Evolutionary conservation across 2,113 vertebrate genomes (phyloP).

Genomic region (Vanacampus margaritifer): DNA sequence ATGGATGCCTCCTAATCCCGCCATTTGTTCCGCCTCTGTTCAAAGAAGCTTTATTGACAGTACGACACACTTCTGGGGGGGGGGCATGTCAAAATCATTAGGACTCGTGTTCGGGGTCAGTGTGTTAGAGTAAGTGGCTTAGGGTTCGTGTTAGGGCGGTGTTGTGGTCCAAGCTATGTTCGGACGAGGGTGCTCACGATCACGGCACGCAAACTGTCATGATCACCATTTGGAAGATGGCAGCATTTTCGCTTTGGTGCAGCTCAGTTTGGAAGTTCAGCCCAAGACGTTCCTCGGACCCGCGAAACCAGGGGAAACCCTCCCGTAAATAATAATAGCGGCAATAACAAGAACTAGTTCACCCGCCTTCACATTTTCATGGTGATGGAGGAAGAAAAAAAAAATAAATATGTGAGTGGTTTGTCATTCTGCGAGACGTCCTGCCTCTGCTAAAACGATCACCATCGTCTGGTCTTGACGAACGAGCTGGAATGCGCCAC

Average conservation of each 20-base stretch:
- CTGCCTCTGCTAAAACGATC: not conserved
- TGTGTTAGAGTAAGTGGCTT: no score
- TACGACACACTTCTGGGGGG: not conserved
- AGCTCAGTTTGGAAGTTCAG: no score
- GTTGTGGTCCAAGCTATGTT: no score
- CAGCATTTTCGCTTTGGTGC: no score
- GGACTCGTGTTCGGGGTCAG: no score
- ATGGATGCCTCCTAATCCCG: not conserved
- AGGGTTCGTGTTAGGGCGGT: not conserved
- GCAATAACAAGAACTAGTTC: not conserved
- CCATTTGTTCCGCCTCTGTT: not conserved
- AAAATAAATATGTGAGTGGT: not conserved
- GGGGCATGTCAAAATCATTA: not conserved
- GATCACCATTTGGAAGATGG: not conserved
- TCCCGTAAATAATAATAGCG: not conserved
- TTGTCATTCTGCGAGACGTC: not conserved
- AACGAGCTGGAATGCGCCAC: not conserved
- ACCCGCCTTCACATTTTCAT: not conserved
- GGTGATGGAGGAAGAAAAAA: not conserved
- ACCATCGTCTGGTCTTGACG: not conserved
- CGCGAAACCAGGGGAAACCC: not conserved
- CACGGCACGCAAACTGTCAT: not conserved
- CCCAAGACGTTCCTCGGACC: not conserved
- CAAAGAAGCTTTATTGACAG: not conserved
- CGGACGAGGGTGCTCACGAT: no score